Base-by-base conservation (phyloP, 92 coral and sea anemone genomes). In the Palythoa heliodiscus region DNA sequence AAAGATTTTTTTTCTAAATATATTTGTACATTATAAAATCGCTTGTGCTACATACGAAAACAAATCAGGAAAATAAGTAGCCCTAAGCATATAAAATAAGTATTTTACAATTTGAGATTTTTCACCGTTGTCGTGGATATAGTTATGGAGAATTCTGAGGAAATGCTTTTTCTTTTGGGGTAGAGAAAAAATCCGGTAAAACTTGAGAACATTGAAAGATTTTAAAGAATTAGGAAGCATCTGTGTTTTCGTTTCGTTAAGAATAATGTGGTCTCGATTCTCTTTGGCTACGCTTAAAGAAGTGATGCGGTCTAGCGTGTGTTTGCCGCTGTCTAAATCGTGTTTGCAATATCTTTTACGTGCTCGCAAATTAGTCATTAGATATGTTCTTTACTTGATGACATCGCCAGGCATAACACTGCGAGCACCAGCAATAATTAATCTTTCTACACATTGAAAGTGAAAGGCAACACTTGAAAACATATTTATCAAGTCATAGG, bases 401-500 rank as follows among this genome's bases (percentile, higher is more conserved):
- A 53, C 7, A 47, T 73, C 10, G 24, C 22, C 20, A 73, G 14
- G 60, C 11, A 20, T 3, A 10, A 71, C 50, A 13, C 19, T 19
- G 47, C 19, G 39, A 50, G 68, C 40, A n/a, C 73, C 72, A 7
- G 61, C 73, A 47, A 20, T 10, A 66, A 48, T 40, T 47, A 20
- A 14, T 80, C 20, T 80, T 66, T 38, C 23, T 58, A 58, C 5
- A 58, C 3, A 63, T 1, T 10, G 69, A 6, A 37, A 12, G 55
- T 35, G 82, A 11, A 35, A 76, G 55, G 20, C 68, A 19, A 29
- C 8, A 40, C 53, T 23, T 77, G 82, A 54, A 77, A 54, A 77
- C 60, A 64, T 17, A 80, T 24, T 63, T 80, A 43, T 47, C 84
- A 78, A 37, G 22, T 61, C 71, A 63, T 19, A 63, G 60, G 83